phyloP scores from a whole-genome alignment of 92 coral and sea anemone genomes.

The Heteractis magnifica region DNA sequence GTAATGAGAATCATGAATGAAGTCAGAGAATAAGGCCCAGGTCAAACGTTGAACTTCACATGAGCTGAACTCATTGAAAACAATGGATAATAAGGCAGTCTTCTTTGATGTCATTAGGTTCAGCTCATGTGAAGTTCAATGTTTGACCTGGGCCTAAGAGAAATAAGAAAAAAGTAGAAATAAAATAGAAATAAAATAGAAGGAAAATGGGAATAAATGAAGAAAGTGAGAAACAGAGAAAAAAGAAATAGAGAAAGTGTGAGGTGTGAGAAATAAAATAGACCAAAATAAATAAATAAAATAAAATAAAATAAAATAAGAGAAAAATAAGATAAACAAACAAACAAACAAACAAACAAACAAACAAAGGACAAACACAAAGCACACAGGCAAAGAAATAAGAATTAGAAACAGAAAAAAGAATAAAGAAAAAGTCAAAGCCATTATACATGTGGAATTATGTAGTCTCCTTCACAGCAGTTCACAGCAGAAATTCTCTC shows the following conservation, averaged over 20 bases:
- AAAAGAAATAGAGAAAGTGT: no score
- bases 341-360: neutral
- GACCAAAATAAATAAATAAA: neutral
- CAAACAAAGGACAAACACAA: neutral
- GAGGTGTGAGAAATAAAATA: neutral
- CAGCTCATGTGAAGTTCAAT: no score
- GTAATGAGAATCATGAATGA: no score
- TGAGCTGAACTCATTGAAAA: neutral
- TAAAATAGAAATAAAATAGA: neutral
- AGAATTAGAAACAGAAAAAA: neutral
- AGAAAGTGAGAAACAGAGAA: no score
- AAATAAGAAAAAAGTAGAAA: neutral
- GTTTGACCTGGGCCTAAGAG: no score
- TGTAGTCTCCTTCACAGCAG: no score
- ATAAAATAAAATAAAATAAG: neutral
- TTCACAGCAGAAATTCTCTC: no score
- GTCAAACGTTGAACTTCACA: no score
- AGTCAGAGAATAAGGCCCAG: neutral
- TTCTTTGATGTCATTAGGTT: no score
- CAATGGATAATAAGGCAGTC: neutral
- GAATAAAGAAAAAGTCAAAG: neutral
- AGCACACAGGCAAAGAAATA: neutral
- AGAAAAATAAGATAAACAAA: neutral
- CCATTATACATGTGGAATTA: no score
- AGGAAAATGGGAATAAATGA: no score